These are phyloP conservation scores for Drosophila prostipennis DNA, from an alignment of 2,888 invertebrate genomes.

Conservation along the genomic window DNA sequence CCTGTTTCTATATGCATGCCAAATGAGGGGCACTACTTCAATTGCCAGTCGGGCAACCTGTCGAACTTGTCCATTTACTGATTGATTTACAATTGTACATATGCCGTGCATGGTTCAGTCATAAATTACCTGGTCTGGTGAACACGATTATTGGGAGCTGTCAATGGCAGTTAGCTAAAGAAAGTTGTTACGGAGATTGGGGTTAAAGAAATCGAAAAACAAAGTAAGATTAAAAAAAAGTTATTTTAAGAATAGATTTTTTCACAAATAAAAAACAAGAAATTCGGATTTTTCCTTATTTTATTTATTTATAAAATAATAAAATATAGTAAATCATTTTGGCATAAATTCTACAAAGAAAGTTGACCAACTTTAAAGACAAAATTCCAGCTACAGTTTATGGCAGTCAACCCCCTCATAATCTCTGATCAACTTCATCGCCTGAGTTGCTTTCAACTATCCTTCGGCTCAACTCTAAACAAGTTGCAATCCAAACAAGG, in stretches of 20 bases:
- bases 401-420: not conserved
- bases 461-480: slow-evolving; percentile 11
- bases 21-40: slow-evolving; percentile 38
- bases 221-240: too few species aligned
- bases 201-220: not conserved
- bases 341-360: not conserved
- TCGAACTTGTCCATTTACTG: slow-evolving; percentile 43
- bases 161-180: slow-evolving; percentile 23
- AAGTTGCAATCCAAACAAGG: slow-evolving; percentile 30
- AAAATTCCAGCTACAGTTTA: not conserved
- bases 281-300: too few species aligned
- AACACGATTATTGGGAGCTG: slow-evolving; percentile 15
- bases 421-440: slow-evolving; percentile 5
- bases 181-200: not conserved
- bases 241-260: too few species aligned
- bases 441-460: slow-evolving; percentile 6
- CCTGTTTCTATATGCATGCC: slow-evolving; percentile 46
- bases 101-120: slow-evolving; percentile 18
- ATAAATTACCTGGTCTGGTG: slow-evolving; percentile 47
- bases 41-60: slow-evolving; percentile 22
- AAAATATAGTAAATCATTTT: too few species aligned
- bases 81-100: slow-evolving; percentile 65
- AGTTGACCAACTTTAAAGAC: not conserved
- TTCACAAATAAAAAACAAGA: not conserved
- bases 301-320: not conserved